Base-by-base conservation (phyloP, 1,140 invertebrate species). In the Drepana arcuata region DNA sequence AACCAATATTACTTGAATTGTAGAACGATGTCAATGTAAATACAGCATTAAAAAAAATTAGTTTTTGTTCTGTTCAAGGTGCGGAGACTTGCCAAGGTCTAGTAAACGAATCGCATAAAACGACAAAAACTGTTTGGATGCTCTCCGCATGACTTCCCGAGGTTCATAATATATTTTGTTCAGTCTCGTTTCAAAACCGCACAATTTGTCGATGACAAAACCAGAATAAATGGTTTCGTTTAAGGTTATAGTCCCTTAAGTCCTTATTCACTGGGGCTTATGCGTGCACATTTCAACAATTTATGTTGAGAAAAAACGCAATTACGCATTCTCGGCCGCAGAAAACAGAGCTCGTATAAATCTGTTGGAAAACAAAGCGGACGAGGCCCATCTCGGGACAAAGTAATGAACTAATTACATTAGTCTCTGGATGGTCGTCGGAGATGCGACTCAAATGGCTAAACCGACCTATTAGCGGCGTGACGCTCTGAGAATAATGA, bases 321-420 rank as follows among this genome's bases (percentile, higher is more conserved):
- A 55, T 59, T 57, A 40, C 28, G 34, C 50, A 50, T 56, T 59
- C 42, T 48, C 44, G 34, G 43, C 26, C 37, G 35, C 42, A 52
- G 48, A 64, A 63, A 40, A 55, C 54, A 49, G 51, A 35, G 41
- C 41, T 44, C 47, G 39, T 56, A 77, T 68, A 67, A 63, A 77
- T 68, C 63, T 58, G 48, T 39, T 45, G 39, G 57, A 50, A 49
- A 30, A 53, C 51, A 55, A 46, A 57, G 49, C 58, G 46, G 21
- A 34, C 33, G 34, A 30, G 49, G 49, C 43, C 42, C 45, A 53
- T 48, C 45, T 56, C 54, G 52, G 54, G 56, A 60, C 54, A 58
- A 67, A 71, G 64, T 78, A 78, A 78, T 70, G 63, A 72, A 67
- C 66, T 72, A 72, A 78, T 74, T 68, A 72, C 66, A 74, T 74